These are phyloP conservation scores for Myocastor coypus DNA, from an alignment of 2,113 vertebrate genomes.

Conservation along the genomic window DNA sequence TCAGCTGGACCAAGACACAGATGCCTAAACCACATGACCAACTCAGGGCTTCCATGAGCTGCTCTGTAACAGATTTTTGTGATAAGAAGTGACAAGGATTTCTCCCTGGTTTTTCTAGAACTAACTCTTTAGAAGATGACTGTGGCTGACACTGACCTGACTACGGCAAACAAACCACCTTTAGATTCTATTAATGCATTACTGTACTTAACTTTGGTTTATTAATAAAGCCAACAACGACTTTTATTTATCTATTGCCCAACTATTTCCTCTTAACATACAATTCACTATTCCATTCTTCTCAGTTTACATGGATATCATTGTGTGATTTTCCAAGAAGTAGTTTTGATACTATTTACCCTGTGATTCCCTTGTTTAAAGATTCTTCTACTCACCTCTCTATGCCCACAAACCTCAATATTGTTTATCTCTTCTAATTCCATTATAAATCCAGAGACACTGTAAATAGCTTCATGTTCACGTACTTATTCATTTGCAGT, in stretches of 20 bases:
- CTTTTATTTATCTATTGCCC: neutral
- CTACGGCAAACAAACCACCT: conserved; percentile 6
- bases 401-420: neutral
- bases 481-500: conserved; percentile 10
- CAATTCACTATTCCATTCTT: neutral
- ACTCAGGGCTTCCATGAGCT: neutral
- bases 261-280: neutral
- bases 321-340: conserved; percentile 11
- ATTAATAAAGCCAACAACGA: neutral
- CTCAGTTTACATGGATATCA: rapidly evolving
- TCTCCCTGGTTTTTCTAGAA: neutral
- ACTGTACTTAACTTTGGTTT: neutral
- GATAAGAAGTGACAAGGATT: neutral
- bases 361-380: neutral
- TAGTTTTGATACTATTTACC: neutral
- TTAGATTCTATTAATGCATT: neutral
- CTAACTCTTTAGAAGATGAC: neutral
- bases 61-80: neutral
- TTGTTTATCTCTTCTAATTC: conserved; percentile 32
- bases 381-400: neutral
- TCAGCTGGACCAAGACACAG: neutral
- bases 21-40: neutral
- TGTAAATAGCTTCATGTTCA: neutral
- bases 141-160: neutral
- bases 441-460: neutral